Evolutionary conservation across 2,113 vertebrate genomes (phyloP), one percentile per base, ranked within the genome.

Genomic region (Daubentonia madagascariensis): DNA sequence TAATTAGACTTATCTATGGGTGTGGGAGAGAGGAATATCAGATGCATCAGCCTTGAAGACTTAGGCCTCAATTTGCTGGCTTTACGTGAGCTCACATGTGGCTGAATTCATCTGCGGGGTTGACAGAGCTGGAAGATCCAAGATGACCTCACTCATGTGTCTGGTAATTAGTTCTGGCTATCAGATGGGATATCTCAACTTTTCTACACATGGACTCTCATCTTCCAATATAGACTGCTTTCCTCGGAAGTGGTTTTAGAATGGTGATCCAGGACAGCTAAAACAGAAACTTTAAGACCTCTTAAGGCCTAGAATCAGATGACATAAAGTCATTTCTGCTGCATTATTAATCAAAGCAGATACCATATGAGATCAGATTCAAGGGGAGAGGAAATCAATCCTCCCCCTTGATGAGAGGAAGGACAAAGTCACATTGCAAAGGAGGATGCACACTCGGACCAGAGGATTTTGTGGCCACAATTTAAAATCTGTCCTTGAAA

Each of bases 311-410:
- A 22, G 67, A 70, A n/a, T 91, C 61, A 81, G 87, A 89, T 72
- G 73, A 48, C 30, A 23, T 16, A 72, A 75, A 91, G 16, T 96
- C 48, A 35, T 75, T 80, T 72, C 75, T 86, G n/a, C 87, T 94
- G 68, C 89, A 68, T 89, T 96, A 96, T 84, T 96, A 78, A 96
- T 97, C 43, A 93, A 81, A 94, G 54, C 43, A 78, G 68, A 37
- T 25, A 40, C 65, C 75, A 50, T 20, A 83, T 3, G 32, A 75
- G 85, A 83, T 94, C 81, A 84, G 65, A 72, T n/a, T 96, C 80
- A 96, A 91, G 52, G 67, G 48, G 91, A 94, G 48, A 5, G 6
- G n/a, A 96, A 67, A 48, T 97, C 83, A 89, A 3, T 93, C 83
- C n/a, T 88, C 11, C 3, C 2, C 13, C 22, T 45, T 65, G 79